These are phyloP conservation scores for Sitta europaea DNA, from an alignment of 2,113 vertebrate species.

Conservation along the genomic window DNA sequence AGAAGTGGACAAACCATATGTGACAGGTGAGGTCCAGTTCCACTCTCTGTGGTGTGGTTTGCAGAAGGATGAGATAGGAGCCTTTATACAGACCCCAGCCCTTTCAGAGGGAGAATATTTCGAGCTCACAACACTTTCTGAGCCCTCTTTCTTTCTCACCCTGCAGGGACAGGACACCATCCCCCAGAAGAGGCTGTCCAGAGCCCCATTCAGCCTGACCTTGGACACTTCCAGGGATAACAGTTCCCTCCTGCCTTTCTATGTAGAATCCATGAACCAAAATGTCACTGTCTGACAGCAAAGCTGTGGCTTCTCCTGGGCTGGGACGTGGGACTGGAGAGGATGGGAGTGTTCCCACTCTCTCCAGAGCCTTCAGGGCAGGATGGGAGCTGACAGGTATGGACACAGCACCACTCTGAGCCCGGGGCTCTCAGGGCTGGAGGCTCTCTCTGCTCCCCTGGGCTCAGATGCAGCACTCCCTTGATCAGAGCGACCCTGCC, in stretches of 20 bases:
- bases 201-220: not conserved
- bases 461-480: fast-evolving
- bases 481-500: not conserved
- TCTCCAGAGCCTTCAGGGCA: not conserved
- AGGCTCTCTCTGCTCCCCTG: fast-evolving
- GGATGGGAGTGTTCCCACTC: not conserved
- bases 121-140: not conserved
- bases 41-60: not conserved
- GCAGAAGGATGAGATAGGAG: not conserved
- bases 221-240: not conserved
- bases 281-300: not conserved
- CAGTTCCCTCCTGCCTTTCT: not conserved
- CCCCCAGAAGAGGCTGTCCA: not conserved
- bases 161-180: not conserved
- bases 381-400: not conserved
- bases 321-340: not conserved
- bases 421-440: fast-evolving
- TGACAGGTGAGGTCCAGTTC: not conserved
- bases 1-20: not conserved
- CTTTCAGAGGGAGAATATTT: not conserved
- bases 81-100: fast-evolving
- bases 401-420: fast-evolving
- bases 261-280: not conserved
- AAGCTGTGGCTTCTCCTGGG: not conserved
- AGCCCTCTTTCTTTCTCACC: not conserved